Percentiles rank a stretch among this genome's conserved stretches.
These are phyloP conservation scores for Chiropotes sagulatus DNA, from an alignment of 2,797 vertebrate genomes.

Conservation along the genomic window DNA sequence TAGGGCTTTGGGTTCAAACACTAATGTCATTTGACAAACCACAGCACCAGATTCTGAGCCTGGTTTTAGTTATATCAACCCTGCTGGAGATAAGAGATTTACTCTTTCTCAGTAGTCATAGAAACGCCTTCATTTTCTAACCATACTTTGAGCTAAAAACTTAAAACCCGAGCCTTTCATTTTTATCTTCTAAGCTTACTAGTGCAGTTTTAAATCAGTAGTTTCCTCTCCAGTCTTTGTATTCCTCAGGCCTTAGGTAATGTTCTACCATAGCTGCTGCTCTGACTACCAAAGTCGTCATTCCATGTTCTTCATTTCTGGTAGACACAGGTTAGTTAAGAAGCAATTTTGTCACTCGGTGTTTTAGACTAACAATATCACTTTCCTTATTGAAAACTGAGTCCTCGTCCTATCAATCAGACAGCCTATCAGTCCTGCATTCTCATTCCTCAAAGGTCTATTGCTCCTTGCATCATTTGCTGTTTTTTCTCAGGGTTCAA, in stretches of 20 bases:
- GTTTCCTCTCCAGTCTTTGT: not conserved
- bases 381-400: not conserved
- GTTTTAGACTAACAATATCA: not conserved
- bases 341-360: not conserved
- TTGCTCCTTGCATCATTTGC: not conserved
- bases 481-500: not conserved
- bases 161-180: not conserved
- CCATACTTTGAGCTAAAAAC: not conserved
- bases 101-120: not conserved
- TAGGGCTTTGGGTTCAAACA: not conserved
- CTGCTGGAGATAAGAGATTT: not conserved
- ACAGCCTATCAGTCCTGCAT: not conserved
- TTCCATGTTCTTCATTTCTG: not conserved
- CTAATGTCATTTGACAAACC: not conserved
- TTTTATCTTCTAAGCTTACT: not conserved
- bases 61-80: not conserved
- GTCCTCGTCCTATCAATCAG: not conserved
- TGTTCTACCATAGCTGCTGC: not conserved
- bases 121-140: constrained; percentile 43
- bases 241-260: not conserved
- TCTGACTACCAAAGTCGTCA: not conserved
- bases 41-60: not conserved
- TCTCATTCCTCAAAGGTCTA: not conserved
- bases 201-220: not conserved
- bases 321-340: not conserved